A percentile compares a stretch with the other conserved stretches of the same genome.
These are phyloP conservation scores for Schizothorax lantsangensis DNA, from an alignment of 2,797 vertebrate species.

Conservation along the genomic window DNA sequence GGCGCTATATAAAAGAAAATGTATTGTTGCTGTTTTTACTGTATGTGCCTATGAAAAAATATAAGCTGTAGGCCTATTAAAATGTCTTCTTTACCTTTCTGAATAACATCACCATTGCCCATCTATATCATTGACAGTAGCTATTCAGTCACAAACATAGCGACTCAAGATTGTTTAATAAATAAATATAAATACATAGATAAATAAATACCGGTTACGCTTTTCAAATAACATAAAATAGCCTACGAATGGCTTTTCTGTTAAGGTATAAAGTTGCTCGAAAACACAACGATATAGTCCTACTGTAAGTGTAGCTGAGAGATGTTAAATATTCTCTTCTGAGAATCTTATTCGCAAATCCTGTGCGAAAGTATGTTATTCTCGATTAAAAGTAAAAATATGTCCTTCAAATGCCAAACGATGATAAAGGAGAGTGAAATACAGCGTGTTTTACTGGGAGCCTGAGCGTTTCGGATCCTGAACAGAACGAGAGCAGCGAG, in stretches of 20 bases:
- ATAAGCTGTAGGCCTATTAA: neutral
- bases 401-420: neutral
- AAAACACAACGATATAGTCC: neutral
- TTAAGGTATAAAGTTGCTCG: neutral
- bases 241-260: neutral
- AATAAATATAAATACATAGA: neutral
- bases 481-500: conserved; percentile 84
- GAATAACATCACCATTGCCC: too few relatives aligned
- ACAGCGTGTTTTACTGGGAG: neutral
- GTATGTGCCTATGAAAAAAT: neutral
- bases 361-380: neutral
- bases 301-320: neutral
- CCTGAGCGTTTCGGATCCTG: conserved; percentile 70
- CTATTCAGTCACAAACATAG: neutral
- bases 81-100: neutral
- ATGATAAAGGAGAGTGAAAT: neutral
- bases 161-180: neutral
- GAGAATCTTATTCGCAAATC: neutral
- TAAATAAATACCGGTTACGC: neutral
- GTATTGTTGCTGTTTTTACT: neutral
- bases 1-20: neutral
- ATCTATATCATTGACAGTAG: neutral
- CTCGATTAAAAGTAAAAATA: neutral
- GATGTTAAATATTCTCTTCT: neutral
- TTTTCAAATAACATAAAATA: neutral